Evolutionary conservation across 2,888 invertebrate species (phyloP).

Genomic region (Stratiomys singularior): DNA sequence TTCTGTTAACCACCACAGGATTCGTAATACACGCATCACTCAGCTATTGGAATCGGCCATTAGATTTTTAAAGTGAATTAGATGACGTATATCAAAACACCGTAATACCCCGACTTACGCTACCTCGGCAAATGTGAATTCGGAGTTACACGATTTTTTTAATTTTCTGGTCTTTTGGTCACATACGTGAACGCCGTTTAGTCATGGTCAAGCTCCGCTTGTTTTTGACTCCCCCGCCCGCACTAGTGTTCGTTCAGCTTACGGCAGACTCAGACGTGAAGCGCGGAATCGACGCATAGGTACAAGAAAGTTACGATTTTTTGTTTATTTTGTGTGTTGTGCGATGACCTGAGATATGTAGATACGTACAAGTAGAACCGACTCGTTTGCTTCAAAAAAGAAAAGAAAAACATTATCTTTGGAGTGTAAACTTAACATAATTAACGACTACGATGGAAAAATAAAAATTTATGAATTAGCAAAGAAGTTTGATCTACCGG

Average conservation of each 20-base stretch:
- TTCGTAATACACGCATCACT: too few relatives aligned
- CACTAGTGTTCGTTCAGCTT: slow-evolving; percentile 8
- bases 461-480: slow-evolving; percentile 38
- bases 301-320: not conserved
- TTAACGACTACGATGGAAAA: not conserved
- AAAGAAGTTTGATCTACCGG: slow-evolving; percentile 30
- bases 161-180: not conserved
- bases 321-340: not conserved
- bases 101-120: not conserved
- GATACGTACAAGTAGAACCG: not conserved
- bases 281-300: not conserved
- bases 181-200: not conserved
- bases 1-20: too few relatives aligned
- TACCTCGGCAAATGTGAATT: not conserved
- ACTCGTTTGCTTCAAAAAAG: slow-evolving; percentile 10
- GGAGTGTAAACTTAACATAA: slow-evolving; percentile 17
- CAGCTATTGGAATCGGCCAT: too few relatives aligned
- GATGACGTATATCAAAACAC: too few relatives aligned
- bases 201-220: not conserved
- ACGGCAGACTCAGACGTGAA: not conserved
- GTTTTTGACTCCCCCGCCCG: slow-evolving; percentile 1
- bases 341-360: not conserved
- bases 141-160: slow-evolving; percentile 7
- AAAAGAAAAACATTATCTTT: slow-evolving; percentile 37
- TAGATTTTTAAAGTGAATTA: too few relatives aligned